These are phyloP conservation scores for Aspidiotus destructor DNA, from an alignment of 2,888 invertebrate species.

Conservation along the genomic window DNA sequence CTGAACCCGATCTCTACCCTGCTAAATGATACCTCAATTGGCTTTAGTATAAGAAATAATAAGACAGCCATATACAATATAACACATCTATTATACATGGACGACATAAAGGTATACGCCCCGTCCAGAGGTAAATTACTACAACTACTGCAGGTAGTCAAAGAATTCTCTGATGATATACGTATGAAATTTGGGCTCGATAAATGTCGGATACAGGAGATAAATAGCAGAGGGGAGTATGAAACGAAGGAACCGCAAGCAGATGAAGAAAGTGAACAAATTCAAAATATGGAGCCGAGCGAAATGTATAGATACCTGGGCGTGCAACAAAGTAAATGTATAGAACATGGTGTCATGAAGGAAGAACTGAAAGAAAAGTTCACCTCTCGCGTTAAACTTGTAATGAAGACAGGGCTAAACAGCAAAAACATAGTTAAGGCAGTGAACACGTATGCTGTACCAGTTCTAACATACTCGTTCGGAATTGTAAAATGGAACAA, in stretches of 20 bases:
- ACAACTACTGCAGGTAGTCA: slow-evolving; percentile 22
- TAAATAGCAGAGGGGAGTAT: slow-evolving; percentile 19
- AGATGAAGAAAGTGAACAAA: slow-evolving; percentile 12
- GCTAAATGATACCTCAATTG: slow-evolving; percentile 13
- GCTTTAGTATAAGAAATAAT: slow-evolving; percentile 13
- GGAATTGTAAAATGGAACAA: slow-evolving; percentile 34
- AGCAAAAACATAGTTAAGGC: slow-evolving; percentile 22
- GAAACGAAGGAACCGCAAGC: slow-evolving; percentile 3
- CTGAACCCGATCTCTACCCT: not conserved
- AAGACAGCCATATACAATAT: slow-evolving; percentile 17
- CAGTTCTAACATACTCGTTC: slow-evolving; percentile 34
- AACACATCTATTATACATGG: slow-evolving; percentile 36
- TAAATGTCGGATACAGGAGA: slow-evolving; percentile 34
- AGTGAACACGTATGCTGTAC: slow-evolving; percentile 34
- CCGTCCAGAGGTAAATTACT: slow-evolving; percentile 6
- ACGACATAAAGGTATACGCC: slow-evolving; percentile 36
- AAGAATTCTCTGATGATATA: slow-evolving; percentile 34
- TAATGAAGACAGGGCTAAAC: slow-evolving; percentile 27
- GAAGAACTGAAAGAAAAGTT: slow-evolving; percentile 24
- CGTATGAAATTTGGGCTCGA: slow-evolving; percentile 35
- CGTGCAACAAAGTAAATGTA: slow-evolving; percentile 12
- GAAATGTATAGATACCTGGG: slow-evolving; percentile 35
- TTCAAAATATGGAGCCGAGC: slow-evolving; percentile 20
- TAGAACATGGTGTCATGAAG: slow-evolving; percentile 28
- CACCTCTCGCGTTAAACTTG: slow-evolving; percentile 21